phyloP scores from a whole-genome alignment of 2,797 vertebrate genomes.

The Melopsittacus undulatus region DNA sequence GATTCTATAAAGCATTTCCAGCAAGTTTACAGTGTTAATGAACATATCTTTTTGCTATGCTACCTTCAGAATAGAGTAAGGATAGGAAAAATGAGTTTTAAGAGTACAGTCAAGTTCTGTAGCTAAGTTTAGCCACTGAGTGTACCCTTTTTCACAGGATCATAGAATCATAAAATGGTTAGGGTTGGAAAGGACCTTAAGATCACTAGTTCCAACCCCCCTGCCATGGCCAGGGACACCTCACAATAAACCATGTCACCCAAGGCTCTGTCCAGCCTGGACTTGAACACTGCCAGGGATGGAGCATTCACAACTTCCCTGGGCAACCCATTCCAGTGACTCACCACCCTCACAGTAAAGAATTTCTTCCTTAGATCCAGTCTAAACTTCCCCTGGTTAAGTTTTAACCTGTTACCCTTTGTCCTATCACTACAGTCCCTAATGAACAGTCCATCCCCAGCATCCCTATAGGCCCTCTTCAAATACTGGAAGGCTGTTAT shows the following conservation, averaged over 20 bases:
- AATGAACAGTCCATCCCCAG: no score
- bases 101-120: background rate
- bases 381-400: no score
- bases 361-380: no score
- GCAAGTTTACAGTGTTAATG: background rate
- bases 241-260: background rate
- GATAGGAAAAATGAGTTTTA: background rate
- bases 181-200: background rate
- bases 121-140: background rate
- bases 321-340: no score
- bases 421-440: no score
- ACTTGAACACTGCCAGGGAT: no score
- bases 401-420: no score
- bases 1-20: background rate
- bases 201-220: background rate
- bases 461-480: no score
- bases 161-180: background rate
- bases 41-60: background rate
- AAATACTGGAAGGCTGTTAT: no score
- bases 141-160: background rate
- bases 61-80: background rate
- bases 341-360: no score
- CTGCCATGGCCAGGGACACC: background rate
- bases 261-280: no score
- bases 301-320: no score